Evolutionary conservation across 1,140 invertebrate genomes (phyloP), one percentile per base, ranked within the genome.

Genomic region (Brachionus angularis): DNA sequence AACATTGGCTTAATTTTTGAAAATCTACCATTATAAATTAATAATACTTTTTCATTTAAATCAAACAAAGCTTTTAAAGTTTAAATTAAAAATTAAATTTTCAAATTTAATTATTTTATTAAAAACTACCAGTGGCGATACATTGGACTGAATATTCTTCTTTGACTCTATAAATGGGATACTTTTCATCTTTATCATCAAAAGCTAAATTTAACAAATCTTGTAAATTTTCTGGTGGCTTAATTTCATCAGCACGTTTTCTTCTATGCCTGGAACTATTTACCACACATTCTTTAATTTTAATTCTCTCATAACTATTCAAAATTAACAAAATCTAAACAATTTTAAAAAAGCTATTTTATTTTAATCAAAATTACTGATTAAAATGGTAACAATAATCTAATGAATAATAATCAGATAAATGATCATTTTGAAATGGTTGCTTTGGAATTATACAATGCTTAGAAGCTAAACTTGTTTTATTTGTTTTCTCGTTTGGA

Each of bases 401-500:
- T 2, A 39, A 2, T 39, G 53, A 58, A 16, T 58, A 58, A 58
- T n/a, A 58, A 10, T 33, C 18, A 12, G 53, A 58, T 1, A 58
- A 5, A 8, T 36, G 10, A 1, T 33, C 12, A 18, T 58, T 21
- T 10, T 12, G 8, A 29, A 34, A 25, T 14, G 33, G n/a, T n/a
- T n/a, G n/a, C n/a, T n/a, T n/a, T n/a, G n/a, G 10, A 36, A 58
- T 18, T 5, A 58, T 58, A 14, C 53, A 58, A 58, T 58, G 53
- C 14, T 58, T 58, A 14, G 53, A 58, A 12, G 39, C 53, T 58
- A 39, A 12, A 25, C 33, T 58, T 36, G 33, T 58, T 58, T 58
- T 58, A 39, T 58, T 58, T 25, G 53, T 39, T 39, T 58, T 23
- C 25, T 39, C 10, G 25, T 58, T 58, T 12, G 53, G 53, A 39